These are phyloP conservation scores for Prunella himalayana DNA, from an alignment of 2,113 vertebrate species.

Conservation along the genomic window DNA sequence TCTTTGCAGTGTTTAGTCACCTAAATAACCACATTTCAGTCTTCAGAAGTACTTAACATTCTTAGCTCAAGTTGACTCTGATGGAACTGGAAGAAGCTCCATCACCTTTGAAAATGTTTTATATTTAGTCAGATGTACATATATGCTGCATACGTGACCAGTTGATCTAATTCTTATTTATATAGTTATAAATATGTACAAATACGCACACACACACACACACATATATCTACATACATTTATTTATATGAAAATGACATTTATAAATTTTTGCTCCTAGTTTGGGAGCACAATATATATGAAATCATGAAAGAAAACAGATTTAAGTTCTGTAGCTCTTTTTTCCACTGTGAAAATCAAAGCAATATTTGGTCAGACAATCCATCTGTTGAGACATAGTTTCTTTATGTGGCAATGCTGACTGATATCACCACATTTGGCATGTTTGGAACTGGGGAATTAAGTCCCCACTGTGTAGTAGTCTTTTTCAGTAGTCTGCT, in stretches of 20 bases:
- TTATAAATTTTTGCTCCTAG: not conserved
- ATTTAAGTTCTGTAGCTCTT: not conserved
- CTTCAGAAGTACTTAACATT: not conserved
- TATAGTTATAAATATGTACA: not conserved
- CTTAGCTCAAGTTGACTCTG: not conserved
- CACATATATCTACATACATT: not conserved
- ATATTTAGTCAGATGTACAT: not conserved
- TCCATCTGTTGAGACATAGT: not conserved
- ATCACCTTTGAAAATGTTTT: not conserved
- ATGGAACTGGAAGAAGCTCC: not conserved
- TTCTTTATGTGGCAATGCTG: not conserved
- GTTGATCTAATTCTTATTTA: not conserved
- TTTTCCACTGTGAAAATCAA: not conserved
- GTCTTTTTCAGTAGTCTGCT: not conserved
- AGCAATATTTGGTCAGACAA: not conserved
- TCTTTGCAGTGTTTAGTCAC: not conserved
- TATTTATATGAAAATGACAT: not conserved
- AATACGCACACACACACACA: not conserved
- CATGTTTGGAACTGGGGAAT: not conserved
- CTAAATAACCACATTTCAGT: not conserved
- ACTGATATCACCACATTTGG: not conserved
- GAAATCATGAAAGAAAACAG: not conserved
- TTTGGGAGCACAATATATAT: not conserved
- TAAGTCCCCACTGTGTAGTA: not conserved
- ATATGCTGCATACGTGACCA: not conserved